phyloP scores from a whole-genome alignment of 2,888 invertebrate species.

The Drosophila imparisetae region DNA sequence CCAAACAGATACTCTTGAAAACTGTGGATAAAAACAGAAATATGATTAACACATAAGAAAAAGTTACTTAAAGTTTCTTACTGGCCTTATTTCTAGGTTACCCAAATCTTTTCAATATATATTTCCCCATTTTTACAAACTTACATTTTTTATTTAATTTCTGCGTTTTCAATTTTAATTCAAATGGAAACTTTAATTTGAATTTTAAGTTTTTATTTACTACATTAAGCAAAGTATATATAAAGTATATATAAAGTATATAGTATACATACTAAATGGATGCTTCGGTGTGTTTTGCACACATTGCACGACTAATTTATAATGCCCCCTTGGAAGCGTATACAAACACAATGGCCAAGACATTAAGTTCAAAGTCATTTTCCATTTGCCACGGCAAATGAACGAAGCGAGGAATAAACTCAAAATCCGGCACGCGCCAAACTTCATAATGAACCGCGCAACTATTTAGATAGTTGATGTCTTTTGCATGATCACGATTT shows the following conservation, averaged over 20 bases:
- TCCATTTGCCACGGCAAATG: conserved; percentile 42
- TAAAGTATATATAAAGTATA: not conserved
- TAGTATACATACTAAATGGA: not conserved
- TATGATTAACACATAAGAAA: not conserved
- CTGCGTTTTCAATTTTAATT: not conserved
- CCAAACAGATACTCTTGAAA: not conserved
- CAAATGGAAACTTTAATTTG: not conserved
- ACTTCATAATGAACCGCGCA: conserved; percentile 36
- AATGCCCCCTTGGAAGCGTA: not conserved
- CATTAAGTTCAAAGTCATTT: conserved; percentile 82
- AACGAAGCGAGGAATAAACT: conserved; percentile 33
- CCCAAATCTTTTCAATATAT: not conserved
- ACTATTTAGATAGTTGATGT: conserved; percentile 40
- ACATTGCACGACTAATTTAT: not conserved
- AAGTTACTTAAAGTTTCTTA: not conserved
- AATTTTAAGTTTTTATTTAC: not conserved
- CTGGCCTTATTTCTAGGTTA: not conserved
- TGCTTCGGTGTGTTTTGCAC: not conserved
- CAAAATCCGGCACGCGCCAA: conserved; percentile 59
- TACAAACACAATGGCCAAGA: conserved; percentile 35
- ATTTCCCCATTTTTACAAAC: not conserved
- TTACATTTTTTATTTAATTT: not conserved
- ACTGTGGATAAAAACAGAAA: not conserved
- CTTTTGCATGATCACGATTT: conserved; percentile 64
- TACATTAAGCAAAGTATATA: not conserved